Base-by-base conservation (phyloP, 2,113 vertebrate species). In the Potamarius usumacintae region DNA sequence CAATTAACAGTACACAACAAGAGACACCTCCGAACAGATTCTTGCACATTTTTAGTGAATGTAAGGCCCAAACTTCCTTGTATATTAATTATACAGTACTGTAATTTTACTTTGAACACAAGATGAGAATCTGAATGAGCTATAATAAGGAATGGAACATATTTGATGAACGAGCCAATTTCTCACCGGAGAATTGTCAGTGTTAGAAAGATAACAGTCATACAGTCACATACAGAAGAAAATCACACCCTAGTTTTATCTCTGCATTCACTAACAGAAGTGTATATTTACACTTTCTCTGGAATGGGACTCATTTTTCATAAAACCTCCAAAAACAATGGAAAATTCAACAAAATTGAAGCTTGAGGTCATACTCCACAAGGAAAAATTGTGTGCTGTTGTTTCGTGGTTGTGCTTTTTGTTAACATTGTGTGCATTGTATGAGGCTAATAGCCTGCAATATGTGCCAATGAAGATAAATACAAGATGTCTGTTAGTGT, bases 171-270 rank as follows among this genome's bases (percentile, higher is more conserved):
- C 8, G 50, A 72, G 80, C 53, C 8, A 91, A 90, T 93, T 93
- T 92, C 89, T 89, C 71, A 63, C 88, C 63, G 87, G 89, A 65
- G 83, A 80, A 15, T 60, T 89, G 88, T 83, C 83, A 83, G 88
- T 85, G 87, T 89, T 90, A 89, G 87, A 85, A 89, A 86, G 90
- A 88, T 77, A 72, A 84, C 92, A 63, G 82, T 86, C 88, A 76
- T 89, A 91, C 89, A 92, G 90, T 15, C 57, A 57, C 52, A 57
- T 57, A 42, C 15, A 76, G 53, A 85, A 76, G 22, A 65, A n/a
- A 42, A 53, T 63, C 58, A 65, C 48, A 27, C 72, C 57, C 58
- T 55, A 48, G 30, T 52, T 77, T 60, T 63, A 55, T 12, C 62
- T 92, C 86, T 90, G 81, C 86, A 86, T 34, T 76, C 20, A 52